These are phyloP conservation scores for Ditula angustiorana DNA, from an alignment of 2,888 invertebrate genomes.

Conservation along the genomic window DNA sequence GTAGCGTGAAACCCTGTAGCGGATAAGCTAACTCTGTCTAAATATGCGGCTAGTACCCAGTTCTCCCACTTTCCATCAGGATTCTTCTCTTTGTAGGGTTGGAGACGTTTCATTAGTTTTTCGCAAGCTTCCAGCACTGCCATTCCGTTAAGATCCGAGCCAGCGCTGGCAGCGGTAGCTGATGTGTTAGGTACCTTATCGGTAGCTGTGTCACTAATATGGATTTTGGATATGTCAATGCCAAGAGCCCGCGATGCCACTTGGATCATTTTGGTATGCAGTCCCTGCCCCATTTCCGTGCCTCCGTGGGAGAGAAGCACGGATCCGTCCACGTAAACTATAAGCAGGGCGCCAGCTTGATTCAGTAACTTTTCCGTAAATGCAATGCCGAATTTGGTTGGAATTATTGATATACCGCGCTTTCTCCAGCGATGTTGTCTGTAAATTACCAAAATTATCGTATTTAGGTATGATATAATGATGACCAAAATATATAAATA, in stretches of 20 bases:
- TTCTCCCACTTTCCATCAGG: conserved; percentile 94
- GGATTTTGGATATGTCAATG: conserved; percentile 89
- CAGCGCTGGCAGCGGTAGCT: conserved; percentile 94
- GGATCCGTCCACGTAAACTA: conserved; percentile 95
- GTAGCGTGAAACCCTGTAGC: conserved; percentile 94
- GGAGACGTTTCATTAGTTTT: conserved; percentile 89
- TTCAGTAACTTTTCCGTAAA: conserved; percentile 91
- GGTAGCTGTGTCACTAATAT: conserved; percentile 93
- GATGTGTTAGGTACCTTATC: conserved; percentile 97
- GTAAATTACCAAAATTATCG: conserved; percentile 53
- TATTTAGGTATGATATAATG: conserved; percentile 1
- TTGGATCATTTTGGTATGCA: conserved; percentile 98
- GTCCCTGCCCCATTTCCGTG: conserved; percentile 98
- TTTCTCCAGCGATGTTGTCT: conserved; percentile 94
- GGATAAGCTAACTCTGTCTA: conserved; percentile 91
- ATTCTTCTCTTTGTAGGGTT: conserved; percentile 90
- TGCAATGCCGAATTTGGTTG: conserved; percentile 94
- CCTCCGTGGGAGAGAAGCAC: conserved; percentile 96
- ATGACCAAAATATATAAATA: not conserved
- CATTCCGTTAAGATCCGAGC: conserved; percentile 96
- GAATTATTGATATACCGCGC: conserved; percentile 92
- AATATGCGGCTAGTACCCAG: conserved; percentile 92
- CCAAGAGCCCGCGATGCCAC: conserved; percentile 91
- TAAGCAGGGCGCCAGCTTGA: conserved; percentile 94
- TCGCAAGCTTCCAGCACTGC: conserved; percentile 94